A percentile compares a stretch with the other conserved stretches of the same genome.
phyloP scores from a whole-genome alignment of 2,797 vertebrate species.

The Alauda arvensis region DNA sequence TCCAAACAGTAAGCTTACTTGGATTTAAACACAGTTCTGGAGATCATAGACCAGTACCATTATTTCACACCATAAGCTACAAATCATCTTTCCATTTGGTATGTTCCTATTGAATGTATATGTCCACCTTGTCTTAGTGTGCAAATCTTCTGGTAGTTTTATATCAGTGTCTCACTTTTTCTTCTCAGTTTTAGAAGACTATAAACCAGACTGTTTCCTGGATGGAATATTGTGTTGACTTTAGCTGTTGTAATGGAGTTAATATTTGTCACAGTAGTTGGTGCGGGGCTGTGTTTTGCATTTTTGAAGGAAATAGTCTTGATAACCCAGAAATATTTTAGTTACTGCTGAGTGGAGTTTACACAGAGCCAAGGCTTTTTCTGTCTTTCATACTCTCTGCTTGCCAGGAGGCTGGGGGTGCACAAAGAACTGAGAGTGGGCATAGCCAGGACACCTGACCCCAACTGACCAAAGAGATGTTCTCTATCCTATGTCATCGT shows the following conservation, averaged over 20 bases:
- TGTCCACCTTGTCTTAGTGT: not conserved
- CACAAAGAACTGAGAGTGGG: too few species aligned
- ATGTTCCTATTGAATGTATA: not conserved
- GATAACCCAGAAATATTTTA: not conserved
- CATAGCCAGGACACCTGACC: not conserved
- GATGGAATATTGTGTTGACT: not conserved
- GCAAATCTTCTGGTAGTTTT: not conserved
- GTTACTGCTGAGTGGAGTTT: not conserved
- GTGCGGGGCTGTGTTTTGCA: not conserved
- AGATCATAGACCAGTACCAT: not conserved
- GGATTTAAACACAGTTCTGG: not conserved
- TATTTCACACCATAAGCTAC: not conserved
- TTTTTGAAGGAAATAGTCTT: not conserved
- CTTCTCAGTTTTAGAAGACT: not conserved
- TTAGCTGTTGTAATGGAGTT: rapidly evolving
- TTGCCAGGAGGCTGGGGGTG: too few species aligned
- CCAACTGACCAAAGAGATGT: not conserved
- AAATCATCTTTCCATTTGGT: not conserved
- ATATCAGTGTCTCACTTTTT: not conserved
- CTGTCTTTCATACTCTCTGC: not conserved
- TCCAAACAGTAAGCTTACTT: not conserved
- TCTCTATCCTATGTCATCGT: rapidly evolving
- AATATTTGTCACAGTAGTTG: not conserved
- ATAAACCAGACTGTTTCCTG: not conserved
- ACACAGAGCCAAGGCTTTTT: not conserved